phyloP scores from a whole-genome alignment of 1,140 invertebrate species.

The Andrena cerasifolii region DNA sequence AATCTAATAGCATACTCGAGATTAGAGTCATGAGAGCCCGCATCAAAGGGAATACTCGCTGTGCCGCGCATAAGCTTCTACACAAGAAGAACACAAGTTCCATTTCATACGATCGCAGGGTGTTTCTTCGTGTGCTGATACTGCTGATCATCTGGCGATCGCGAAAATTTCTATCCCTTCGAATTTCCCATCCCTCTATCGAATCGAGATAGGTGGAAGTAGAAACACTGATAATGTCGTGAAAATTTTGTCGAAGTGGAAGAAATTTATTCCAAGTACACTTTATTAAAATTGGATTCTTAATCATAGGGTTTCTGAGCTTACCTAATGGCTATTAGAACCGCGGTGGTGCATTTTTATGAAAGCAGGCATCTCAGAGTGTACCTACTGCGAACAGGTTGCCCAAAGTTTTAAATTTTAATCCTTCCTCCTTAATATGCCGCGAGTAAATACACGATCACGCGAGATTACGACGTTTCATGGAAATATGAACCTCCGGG shows the following conservation, averaged over 20 bases:
- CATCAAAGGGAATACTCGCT: slow-evolving; percentile 37
- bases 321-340: too few relatives aligned
- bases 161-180: slow-evolving; percentile 16
- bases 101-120: slow-evolving; percentile 35
- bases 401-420: neutral
- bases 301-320: too few relatives aligned
- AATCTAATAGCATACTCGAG: neutral
- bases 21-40: slow-evolving; percentile 11
- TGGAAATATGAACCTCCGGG: slow-evolving; percentile 8
- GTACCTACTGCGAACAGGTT: neutral
- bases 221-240: too few relatives aligned
- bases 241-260: too few relatives aligned
- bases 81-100: slow-evolving; percentile 17
- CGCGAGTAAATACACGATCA: neutral
- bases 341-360: too few relatives aligned
- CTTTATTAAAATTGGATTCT: too few relatives aligned
- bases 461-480: neutral
- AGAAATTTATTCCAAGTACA: too few relatives aligned
- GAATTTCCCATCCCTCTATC: slow-evolving; percentile 14
- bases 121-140: slow-evolving; percentile 4
- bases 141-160: slow-evolving; percentile 7
- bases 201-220: too few relatives aligned
- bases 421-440: neutral
- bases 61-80: slow-evolving; percentile 1
- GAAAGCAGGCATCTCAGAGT: too few relatives aligned